Conservation (phyloP, 2,797 vertebrate genomes). For the Urophycis tenuis region DNA sequence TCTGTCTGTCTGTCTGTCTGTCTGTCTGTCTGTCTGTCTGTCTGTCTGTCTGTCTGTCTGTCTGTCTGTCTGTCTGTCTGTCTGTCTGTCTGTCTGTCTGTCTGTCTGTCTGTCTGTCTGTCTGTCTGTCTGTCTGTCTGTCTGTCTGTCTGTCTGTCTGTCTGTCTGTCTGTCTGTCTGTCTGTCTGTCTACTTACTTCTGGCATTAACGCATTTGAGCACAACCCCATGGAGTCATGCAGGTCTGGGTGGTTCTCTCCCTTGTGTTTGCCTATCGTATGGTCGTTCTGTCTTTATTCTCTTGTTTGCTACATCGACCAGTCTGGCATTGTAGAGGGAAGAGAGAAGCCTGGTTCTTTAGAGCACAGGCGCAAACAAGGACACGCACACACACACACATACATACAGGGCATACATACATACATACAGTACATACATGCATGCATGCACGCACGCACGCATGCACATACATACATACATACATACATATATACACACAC, state of each 20-base stretch:
- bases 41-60: not conserved
- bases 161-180: too few relatives aligned
- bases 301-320: conserved; percentile 14
- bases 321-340: too few relatives aligned
- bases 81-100: not conserved
- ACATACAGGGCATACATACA: too few relatives aligned
- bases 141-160: too few relatives aligned
- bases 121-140: not conserved
- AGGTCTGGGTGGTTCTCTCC: not conserved
- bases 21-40: not conserved
- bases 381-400: too few relatives aligned
- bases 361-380: not conserved
- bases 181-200: too few relatives aligned
- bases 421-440: too few relatives aligned
- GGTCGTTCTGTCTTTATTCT: conserved; percentile 16
- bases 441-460: not conserved
- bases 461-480: not conserved
- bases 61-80: not conserved
- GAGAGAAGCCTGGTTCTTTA: too few relatives aligned
- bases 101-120: conserved; percentile 11
- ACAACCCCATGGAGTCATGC: too few relatives aligned
- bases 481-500: too few relatives aligned
- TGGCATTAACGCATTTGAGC: too few relatives aligned
- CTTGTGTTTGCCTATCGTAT: not conserved
- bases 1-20: too few relatives aligned